phyloP scores from a whole-genome alignment of 37 sponge, comb jelly and placozoan genomes.

The Halichondria panicea region DNA sequence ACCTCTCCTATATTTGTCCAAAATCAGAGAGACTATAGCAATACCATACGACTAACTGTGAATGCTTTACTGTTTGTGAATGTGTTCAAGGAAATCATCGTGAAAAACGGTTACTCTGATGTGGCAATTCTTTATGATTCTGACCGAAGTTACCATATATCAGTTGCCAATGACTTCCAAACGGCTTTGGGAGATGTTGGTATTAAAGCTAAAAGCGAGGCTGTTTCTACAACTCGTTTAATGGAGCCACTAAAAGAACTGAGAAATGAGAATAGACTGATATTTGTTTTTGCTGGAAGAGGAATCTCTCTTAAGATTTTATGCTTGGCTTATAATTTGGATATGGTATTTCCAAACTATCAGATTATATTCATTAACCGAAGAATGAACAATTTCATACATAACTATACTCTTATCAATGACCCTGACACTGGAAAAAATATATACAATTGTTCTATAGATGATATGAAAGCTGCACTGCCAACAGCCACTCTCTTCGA shows the following conservation, averaged over 20 bases:
- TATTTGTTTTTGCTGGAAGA: conserved; percentile 25
- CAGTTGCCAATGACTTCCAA: not conserved
- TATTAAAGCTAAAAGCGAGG: not conserved
- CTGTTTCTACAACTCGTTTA: not conserved
- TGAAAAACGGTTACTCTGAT: not conserved
- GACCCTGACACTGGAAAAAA: not conserved
- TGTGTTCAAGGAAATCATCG: not conserved
- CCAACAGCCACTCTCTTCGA: not conserved
- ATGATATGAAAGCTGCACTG: not conserved
- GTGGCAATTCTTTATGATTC: conserved; percentile 13
- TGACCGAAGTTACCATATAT: not conserved
- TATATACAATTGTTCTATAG: not conserved
- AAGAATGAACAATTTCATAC: not conserved
- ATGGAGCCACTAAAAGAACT: not conserved
- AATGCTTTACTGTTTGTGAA: conserved; percentile 1
- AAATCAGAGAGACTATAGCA: not conserved
- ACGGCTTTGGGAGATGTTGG: not conserved
- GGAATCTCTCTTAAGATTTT: not conserved
- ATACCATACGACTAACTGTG: conserved; percentile 1
- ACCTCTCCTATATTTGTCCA: conserved; percentile 7
- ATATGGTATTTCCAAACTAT: conserved; percentile 6
- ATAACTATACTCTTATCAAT: not conserved
- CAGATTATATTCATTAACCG: conserved; percentile 21
- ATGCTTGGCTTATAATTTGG: conserved; percentile 7
- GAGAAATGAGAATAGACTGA: not conserved